These are phyloP conservation scores for Sciurus carolinensis DNA, from an alignment of 2,797 vertebrate species.

Conservation along the genomic window DNA sequence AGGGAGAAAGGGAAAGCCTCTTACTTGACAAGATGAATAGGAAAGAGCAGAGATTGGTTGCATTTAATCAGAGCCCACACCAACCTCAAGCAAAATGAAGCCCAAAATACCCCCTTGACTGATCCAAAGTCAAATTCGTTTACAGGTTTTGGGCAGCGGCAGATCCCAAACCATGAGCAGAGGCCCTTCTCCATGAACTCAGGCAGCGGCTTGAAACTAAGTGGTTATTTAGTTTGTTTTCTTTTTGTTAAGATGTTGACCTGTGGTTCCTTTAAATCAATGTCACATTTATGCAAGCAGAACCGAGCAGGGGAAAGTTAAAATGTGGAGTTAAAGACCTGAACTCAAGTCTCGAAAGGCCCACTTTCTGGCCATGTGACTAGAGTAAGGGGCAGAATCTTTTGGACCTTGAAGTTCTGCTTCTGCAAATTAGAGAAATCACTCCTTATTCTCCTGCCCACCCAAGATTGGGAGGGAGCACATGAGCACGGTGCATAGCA, in stretches of 20 bases:
- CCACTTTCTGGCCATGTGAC: neutral
- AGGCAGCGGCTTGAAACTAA: neutral
- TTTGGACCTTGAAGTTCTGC: neutral
- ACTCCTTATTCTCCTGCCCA: neutral
- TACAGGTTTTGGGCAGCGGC: constrained; percentile 35
- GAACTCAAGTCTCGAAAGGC: neutral
- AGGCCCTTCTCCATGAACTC: neutral
- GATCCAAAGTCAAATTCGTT: constrained; percentile 73
- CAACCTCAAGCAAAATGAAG: constrained; percentile 75
- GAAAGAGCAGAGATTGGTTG: constrained; percentile 68
- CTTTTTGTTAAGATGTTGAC: neutral
- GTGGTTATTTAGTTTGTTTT: constrained; percentile 5
- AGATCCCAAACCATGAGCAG: constrained; percentile 4
- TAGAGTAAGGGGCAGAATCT: neutral
- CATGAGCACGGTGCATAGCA: neutral
- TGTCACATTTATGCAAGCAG: neutral
- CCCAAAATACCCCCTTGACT: constrained; percentile 36
- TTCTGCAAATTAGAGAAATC: neutral
- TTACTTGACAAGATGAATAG: constrained; percentile 74
- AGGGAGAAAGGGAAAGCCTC: constrained; percentile 63
- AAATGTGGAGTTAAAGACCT: neutral
- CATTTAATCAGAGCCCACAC: constrained; percentile 70
- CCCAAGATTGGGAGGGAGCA: neutral
- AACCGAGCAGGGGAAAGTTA: neutral
- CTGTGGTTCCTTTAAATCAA: neutral